These are phyloP conservation scores for Mus minutoides DNA, from an alignment of 2,797 vertebrate genomes.

Conservation along the genomic window DNA sequence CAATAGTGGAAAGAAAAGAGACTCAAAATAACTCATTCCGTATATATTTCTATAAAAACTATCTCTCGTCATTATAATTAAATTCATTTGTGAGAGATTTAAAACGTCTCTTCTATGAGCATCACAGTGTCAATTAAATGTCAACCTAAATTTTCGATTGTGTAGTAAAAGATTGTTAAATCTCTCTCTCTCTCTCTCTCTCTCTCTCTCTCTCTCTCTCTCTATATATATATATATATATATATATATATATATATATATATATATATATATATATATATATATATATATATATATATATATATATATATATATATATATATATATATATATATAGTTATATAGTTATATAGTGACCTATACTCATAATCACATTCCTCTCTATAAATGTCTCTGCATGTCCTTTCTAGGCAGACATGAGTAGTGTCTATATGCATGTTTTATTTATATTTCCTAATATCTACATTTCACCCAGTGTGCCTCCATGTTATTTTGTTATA, in stretches of 20 bases:
- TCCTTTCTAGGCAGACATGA: background rate
- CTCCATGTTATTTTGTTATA: background rate
- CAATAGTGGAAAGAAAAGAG: background rate
- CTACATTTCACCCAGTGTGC: background rate
- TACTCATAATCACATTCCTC: background rate
- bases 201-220: too few relatives aligned
- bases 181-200: too few relatives aligned
- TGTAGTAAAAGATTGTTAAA: background rate
- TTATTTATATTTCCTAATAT: background rate
- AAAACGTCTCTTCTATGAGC: too few relatives aligned
- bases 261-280: too few relatives aligned
- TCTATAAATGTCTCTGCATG: background rate
- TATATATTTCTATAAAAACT: background rate
- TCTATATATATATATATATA: background rate
- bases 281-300: too few relatives aligned
- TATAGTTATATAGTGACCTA: background rate
- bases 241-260: too few relatives aligned
- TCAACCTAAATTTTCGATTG: background rate
- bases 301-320: too few relatives aligned
- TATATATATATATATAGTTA: too few relatives aligned
- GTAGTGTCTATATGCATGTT: background rate
- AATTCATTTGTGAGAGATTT: background rate
- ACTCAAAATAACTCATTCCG: background rate
- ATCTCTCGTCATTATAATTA: background rate
- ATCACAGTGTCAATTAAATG: background rate